These are phyloP conservation scores for Ranitomeya variabilis DNA, from an alignment of 2,113 vertebrate genomes.

Conservation along the genomic window DNA sequence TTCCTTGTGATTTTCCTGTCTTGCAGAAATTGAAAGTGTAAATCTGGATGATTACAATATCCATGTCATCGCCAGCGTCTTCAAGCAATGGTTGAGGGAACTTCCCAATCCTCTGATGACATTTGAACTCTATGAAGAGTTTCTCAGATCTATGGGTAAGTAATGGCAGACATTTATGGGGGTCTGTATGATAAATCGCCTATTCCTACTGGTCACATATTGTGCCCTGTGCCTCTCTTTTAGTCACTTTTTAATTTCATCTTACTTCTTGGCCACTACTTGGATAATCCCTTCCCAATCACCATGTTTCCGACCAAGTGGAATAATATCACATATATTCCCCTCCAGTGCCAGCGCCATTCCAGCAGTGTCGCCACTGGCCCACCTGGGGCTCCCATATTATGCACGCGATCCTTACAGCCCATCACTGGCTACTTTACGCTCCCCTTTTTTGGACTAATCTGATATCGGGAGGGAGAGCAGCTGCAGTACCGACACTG, in stretches of 20 bases:
- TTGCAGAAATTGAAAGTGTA: conserved; percentile 84
- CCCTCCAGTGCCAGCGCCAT: too few species aligned
- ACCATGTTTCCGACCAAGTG: too few species aligned
- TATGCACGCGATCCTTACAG: too few species aligned
- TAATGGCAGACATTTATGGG: background rate
- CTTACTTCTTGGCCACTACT: background rate
- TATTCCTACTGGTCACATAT: background rate
- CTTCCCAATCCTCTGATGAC: conserved; percentile 98
- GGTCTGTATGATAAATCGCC: background rate
- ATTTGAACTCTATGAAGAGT: conserved; percentile 96
- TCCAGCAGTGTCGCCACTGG: too few species aligned
- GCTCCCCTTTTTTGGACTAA: too few species aligned
- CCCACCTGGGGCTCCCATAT: too few species aligned
- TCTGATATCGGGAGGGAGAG: too few species aligned
- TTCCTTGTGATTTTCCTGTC: conserved; percentile 39
- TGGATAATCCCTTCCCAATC: too few species aligned
- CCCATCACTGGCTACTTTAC: too few species aligned
- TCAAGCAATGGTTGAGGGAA: conserved; percentile 98
- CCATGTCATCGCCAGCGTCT: conserved; percentile 95
- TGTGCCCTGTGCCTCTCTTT: background rate
- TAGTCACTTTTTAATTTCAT: background rate
- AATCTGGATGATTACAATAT: conserved; percentile 98
- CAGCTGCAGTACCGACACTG: too few species aligned
- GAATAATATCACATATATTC: too few species aligned
- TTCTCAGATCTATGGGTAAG: conserved; percentile 93